Conservation (phyloP, 2,888 invertebrate species). For the Chloroclysta siterata region DNA sequence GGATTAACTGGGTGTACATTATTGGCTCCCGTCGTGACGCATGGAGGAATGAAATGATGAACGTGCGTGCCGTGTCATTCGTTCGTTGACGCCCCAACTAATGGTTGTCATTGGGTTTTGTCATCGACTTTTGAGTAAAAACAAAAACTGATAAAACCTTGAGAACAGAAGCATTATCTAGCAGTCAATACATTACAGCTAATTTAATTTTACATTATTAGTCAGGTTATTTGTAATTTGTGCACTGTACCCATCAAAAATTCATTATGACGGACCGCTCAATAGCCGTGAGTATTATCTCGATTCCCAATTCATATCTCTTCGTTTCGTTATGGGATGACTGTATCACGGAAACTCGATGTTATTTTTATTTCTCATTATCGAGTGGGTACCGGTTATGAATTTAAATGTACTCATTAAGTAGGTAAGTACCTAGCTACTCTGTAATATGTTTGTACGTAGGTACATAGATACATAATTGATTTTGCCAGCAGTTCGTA, state of each 20-base stretch:
- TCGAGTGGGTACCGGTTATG: conserved; percentile 3
- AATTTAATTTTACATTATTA: background rate
- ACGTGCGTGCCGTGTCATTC: too few species aligned
- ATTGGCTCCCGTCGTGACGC: too few species aligned
- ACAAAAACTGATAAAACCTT: conserved; percentile 12
- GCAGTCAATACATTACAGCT: background rate
- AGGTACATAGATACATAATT: too few species aligned
- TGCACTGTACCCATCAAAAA: background rate
- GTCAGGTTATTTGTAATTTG: background rate
- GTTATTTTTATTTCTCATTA: conserved; percentile 26
- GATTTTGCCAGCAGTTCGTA: too few species aligned
- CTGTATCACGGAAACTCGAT: conserved; percentile 51
- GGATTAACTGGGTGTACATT: too few species aligned
- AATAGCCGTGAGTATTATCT: conserved; percentile 66
- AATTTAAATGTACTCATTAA: too few species aligned
- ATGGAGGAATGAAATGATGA: too few species aligned
- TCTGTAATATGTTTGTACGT: too few species aligned
- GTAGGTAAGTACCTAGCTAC: too few species aligned
- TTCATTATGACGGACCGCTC: conserved; percentile 67
- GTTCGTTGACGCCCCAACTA: conserved; percentile 61
- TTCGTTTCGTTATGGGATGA: conserved; percentile 37
- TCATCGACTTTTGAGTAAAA: conserved; percentile 55
- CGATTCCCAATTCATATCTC: conserved; percentile 23
- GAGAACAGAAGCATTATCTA: background rate
- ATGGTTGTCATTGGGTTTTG: conserved; percentile 57